Conservation (phyloP, 2,888 invertebrate species). For the Thera britannica region DNA sequence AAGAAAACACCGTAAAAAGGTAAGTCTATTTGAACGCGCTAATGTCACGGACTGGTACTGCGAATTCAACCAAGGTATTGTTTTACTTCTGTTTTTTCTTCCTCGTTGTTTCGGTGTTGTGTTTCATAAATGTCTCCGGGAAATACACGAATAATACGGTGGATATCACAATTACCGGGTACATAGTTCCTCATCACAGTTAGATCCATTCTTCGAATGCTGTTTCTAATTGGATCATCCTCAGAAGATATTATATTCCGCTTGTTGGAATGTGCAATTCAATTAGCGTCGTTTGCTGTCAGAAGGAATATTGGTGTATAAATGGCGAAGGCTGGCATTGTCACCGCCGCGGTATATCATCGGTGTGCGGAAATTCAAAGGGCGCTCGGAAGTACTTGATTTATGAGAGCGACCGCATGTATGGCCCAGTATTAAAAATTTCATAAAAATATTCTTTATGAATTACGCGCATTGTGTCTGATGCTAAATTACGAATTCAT, state of each 20-base stretch:
- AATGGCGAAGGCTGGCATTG: slow-evolving; percentile 72
- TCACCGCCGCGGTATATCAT: slow-evolving; percentile 76
- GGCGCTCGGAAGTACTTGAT: slow-evolving; percentile 79
- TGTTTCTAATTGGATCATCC: slow-evolving; percentile 4
- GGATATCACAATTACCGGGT: no score
- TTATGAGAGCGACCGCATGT: slow-evolving; percentile 72
- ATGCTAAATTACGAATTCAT: slow-evolving; percentile 49
- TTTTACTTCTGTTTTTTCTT: slow-evolving; percentile 14
- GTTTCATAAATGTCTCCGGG: no score
- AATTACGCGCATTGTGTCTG: slow-evolving; percentile 57
- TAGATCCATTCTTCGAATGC: neutral
- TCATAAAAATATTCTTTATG: slow-evolving; percentile 78
- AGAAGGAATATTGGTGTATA: slow-evolving; percentile 74
- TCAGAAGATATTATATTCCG: slow-evolving; percentile 7
- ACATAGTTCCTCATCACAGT: neutral
- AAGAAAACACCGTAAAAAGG: slow-evolving; percentile 17
- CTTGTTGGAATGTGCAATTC: slow-evolving; percentile 47
- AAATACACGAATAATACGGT: no score
- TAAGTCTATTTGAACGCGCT: slow-evolving; percentile 25
- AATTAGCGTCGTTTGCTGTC: slow-evolving; percentile 69
- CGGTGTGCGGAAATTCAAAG: slow-evolving; percentile 75
- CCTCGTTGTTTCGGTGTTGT: neutral
- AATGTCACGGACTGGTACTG: slow-evolving; percentile 23
- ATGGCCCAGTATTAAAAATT: slow-evolving; percentile 76
- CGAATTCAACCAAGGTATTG: slow-evolving; percentile 13